Conservation (phyloP, 2,888 invertebrate species). For the Crossocerus cetratus region DNA sequence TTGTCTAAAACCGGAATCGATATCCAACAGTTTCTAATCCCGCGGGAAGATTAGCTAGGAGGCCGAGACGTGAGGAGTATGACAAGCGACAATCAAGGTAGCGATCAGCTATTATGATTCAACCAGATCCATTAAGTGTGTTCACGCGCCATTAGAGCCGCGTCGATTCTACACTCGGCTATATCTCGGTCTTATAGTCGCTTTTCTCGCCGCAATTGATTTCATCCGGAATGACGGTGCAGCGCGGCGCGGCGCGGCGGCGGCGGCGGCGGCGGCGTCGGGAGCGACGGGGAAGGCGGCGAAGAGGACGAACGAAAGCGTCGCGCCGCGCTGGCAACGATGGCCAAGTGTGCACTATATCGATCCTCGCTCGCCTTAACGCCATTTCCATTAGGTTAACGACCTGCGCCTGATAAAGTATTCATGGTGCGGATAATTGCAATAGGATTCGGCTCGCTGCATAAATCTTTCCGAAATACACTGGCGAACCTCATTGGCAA, state of each 20-base stretch:
- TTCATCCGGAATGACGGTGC: slow-evolving; percentile 34
- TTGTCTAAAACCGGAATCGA: no score
- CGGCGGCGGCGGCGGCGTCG: slow-evolving; percentile 5
- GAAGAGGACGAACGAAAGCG: slow-evolving; percentile 25
- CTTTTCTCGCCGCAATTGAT: slow-evolving; percentile 47
- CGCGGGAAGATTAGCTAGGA: slow-evolving; percentile 42
- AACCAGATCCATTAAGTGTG: slow-evolving; percentile 60
- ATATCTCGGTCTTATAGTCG: slow-evolving; percentile 7
- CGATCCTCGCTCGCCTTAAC: slow-evolving; percentile 53
- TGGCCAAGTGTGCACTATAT: slow-evolving; percentile 55
- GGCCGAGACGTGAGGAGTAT: slow-evolving; percentile 34
- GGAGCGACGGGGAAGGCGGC: slow-evolving; percentile 7
- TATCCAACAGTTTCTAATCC: slow-evolving; percentile 58
- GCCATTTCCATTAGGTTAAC: slow-evolving; percentile 63
- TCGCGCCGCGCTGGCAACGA: no score
- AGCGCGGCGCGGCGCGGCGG: slow-evolving; percentile 10
- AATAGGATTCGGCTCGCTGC: slow-evolving; percentile 46
- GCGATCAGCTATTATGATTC: slow-evolving; percentile 61
- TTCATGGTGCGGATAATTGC: slow-evolving; percentile 58
- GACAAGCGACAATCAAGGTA: slow-evolving; percentile 49
- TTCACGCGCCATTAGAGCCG: slow-evolving; percentile 56
- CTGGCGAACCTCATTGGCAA: slow-evolving; percentile 26
- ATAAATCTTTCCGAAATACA: slow-evolving; percentile 21
- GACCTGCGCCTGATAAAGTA: slow-evolving; percentile 59
- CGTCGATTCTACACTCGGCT: slow-evolving; percentile 37